These are phyloP conservation scores for Drosophila cognata DNA, from an alignment of 2,888 invertebrate genomes.

Conservation along the genomic window DNA sequence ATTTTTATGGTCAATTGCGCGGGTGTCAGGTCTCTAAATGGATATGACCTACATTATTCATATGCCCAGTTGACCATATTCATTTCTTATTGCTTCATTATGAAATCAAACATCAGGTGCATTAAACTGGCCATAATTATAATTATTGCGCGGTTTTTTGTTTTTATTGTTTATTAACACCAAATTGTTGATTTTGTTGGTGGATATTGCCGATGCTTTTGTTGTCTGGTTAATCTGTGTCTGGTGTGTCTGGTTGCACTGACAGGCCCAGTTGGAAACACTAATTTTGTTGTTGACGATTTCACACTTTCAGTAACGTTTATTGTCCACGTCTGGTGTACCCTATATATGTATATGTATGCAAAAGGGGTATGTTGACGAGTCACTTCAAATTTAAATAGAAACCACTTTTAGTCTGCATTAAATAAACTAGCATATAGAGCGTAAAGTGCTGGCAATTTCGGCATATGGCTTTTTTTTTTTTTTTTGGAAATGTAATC, in stretches of 20 bases:
- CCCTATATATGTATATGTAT: neutral
- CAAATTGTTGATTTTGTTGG: neutral
- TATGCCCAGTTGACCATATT: constrained; percentile 18
- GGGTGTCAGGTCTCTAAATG: constrained; percentile 6
- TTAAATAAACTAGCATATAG: neutral
- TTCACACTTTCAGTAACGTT: constrained; percentile 35
- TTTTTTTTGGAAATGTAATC: neutral
- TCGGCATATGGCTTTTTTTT: neutral
- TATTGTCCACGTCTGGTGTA: constrained; percentile 5
- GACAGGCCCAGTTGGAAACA: constrained; percentile 19
- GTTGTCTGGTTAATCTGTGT: constrained; percentile 1
- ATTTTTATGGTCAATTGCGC: constrained; percentile 29
- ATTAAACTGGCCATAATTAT: constrained; percentile 21
- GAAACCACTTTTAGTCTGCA: accelerated
- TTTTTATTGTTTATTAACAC: constrained; percentile 21
- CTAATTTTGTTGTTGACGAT: constrained; percentile 29
- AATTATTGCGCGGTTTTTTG: constrained; percentile 2
- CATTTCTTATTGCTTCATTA: constrained; percentile 7
- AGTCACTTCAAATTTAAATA: accelerated
- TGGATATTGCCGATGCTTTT: constrained; percentile 7
- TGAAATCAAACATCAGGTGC: constrained; percentile 12
- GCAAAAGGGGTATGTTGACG: neutral
- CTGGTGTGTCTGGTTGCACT: neutral
- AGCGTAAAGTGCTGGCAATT: neutral
- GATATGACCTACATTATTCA: constrained; percentile 35